Conservation (phyloP, 1,140 invertebrate species). For the Pseudoatta argentina region DNA sequence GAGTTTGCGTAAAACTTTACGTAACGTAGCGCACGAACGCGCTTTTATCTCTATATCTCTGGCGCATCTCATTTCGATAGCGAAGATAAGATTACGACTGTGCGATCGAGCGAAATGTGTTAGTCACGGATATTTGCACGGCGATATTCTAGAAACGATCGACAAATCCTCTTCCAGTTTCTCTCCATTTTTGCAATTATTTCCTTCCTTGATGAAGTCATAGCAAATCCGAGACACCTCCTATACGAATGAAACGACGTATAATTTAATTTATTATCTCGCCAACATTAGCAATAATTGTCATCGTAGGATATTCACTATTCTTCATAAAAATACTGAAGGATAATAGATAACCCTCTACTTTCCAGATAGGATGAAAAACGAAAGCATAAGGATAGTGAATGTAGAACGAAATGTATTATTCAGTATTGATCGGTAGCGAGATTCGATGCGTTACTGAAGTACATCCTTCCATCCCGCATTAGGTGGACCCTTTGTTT, state of each 20-base stretch:
- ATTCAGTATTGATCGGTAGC: constrained; percentile 26
- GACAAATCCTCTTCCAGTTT: neutral
- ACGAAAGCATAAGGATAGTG: neutral
- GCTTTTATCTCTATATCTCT: neutral
- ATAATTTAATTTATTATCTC: neutral
- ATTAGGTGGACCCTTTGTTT: constrained; percentile 51
- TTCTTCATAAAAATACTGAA: neutral
- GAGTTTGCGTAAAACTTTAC: neutral
- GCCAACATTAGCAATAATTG: neutral
- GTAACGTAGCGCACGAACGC: neutral
- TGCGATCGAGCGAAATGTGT: neutral
- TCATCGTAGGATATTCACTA: neutral
- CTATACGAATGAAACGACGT: neutral
- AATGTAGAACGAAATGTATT: neutral
- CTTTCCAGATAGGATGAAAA: neutral
- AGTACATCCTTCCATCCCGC: neutral
- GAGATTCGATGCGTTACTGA: neutral
- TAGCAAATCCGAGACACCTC: neutral
- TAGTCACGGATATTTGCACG: constrained; percentile 15
- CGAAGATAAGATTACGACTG: constrained; percentile 43
- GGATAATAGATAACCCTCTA: neutral
- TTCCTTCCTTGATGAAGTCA: neutral
- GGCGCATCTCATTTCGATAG: neutral
- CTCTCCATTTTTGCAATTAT: neutral
- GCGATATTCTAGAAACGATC: constrained; percentile 18